A percentile compares a stretch with the other conserved stretches of the same genome.
Evolutionary conservation across 2,888 invertebrate species (phyloP).

Genomic region (Limulus polyphemus): DNA sequence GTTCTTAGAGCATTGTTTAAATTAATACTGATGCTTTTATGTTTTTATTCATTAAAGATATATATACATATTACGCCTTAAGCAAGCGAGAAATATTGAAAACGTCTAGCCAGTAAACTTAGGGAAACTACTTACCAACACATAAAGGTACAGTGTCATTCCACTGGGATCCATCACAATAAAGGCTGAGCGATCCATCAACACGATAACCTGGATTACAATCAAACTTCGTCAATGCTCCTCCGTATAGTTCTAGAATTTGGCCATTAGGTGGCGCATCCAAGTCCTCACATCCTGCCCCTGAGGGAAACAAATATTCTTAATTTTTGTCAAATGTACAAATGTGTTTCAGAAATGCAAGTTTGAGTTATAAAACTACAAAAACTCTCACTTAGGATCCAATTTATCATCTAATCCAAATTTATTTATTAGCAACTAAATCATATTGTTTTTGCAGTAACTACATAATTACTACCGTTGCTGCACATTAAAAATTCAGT

Average conservation of each 20-base stretch:
- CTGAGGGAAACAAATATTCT: constrained; percentile 8
- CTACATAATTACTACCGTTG: too few species aligned
- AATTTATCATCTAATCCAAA: too few species aligned
- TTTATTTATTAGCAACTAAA: too few species aligned
- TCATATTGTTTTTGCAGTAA: too few species aligned
- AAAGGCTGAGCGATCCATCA: constrained; percentile 48
- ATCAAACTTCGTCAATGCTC: constrained; percentile 49
- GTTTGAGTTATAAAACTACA: too few species aligned
- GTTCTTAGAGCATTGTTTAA: too few species aligned
- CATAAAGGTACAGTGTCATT: constrained; percentile 54
- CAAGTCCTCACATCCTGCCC: constrained; percentile 11
- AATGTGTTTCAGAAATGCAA: neutral
- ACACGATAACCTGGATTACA: constrained; percentile 52
- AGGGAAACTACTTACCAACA: constrained; percentile 41
- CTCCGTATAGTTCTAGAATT: constrained; percentile 34
- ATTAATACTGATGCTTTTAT: too few species aligned
- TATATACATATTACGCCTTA: too few species aligned
- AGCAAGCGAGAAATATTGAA: too few species aligned
- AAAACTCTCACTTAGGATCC: too few species aligned
- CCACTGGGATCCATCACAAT: constrained; percentile 60
- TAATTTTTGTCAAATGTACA: neutral
- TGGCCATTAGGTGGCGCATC: constrained; percentile 21
- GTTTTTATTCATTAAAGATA: too few species aligned
- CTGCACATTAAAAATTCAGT: too few species aligned
- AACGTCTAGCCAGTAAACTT: neutral